Percentiles rank a stretch among this genome's conserved stretches.
These are phyloP conservation scores for Rhorus exstirpatorius DNA, from an alignment of 2,888 invertebrate species.

Conservation along the genomic window DNA sequence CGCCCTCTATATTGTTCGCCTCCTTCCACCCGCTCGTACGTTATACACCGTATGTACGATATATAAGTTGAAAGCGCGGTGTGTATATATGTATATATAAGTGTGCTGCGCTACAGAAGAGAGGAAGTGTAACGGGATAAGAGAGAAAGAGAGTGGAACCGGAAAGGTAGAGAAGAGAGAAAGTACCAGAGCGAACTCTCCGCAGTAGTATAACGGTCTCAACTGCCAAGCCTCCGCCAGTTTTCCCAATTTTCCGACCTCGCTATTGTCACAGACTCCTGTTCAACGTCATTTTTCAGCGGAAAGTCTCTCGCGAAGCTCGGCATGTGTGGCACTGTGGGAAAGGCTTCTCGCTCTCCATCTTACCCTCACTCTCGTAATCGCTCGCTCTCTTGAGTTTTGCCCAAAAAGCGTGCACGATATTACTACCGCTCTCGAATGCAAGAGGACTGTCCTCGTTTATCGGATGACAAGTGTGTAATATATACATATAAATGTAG, in stretches of 20 bases:
- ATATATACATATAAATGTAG: constrained; percentile 7
- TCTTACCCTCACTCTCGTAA: constrained; percentile 20
- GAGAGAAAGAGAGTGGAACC: constrained; percentile 57
- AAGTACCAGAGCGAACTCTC: constrained; percentile 51
- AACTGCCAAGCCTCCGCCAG: constrained; percentile 65
- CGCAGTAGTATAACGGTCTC: constrained; percentile 54
- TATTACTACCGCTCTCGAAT: constrained; percentile 59
- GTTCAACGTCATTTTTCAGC: constrained; percentile 73
- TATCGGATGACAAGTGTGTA: constrained; percentile 48
- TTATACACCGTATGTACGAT: constrained; percentile 54
- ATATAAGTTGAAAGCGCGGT: constrained; percentile 48
- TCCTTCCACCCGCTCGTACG: constrained; percentile 55
- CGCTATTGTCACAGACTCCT: constrained; percentile 72
- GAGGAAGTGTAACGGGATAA: constrained; percentile 49
- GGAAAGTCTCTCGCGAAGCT: constrained; percentile 62
- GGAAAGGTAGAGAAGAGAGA: constrained; percentile 31
- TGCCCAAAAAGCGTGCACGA: constrained; percentile 54
- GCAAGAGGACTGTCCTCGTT: constrained; percentile 55
- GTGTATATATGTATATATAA: constrained; percentile 60
- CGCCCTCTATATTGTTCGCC: constrained; percentile 61
- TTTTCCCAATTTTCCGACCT: constrained; percentile 47
- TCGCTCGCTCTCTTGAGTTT: constrained; percentile 58
- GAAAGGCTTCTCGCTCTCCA: constrained; percentile 40
- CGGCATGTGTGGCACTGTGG: constrained; percentile 50
- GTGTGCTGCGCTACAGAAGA: background rate